Evolutionary conservation across 2,113 vertebrate species (phyloP), one percentile per base, ranked within the genome.

Genomic region (Sander lucioperca): DNA sequence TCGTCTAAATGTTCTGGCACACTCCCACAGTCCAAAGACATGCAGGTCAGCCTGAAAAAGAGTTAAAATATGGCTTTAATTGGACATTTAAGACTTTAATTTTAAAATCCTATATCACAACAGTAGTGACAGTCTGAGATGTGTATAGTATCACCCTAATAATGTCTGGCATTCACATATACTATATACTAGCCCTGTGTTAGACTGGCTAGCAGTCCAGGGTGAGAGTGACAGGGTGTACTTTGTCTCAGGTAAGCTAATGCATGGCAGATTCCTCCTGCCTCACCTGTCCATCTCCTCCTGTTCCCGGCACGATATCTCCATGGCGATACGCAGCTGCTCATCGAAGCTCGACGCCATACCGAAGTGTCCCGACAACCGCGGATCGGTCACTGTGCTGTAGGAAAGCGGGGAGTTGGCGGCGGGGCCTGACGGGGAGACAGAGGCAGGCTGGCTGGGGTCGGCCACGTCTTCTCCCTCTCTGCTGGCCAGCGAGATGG

Each of bases 321-420:
- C 97, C 96, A 99, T 97, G 88, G 97, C 97, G 45, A 98, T 83
- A 6, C 96, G 96, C 71, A 99, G 94, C 93, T 98, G 97, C 93
- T 98, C 97, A 2, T 97, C 97, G 3, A 97, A 98, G 93, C 94
- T 97, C 39, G 91, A 80, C 2, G 82, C 90, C 70, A 90, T 81
- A 1, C 86, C 89, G 1, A 95, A 93, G 3, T 90, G 86, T 19
- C 89, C 94, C 0, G 93, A 77, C 68, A 85, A 79, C 71, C 57
- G 85, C 0, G 91, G 88, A n/a, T 95, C 90, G 0, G 85, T 77
- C 79, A 77, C 88, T 1, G 93, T 72, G 85, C 82, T 94, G 88
- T 92, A 95, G 21, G 93, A 91, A 21, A 90, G 65, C 50, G 95
- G 74, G 75, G 88, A 43, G 82, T 91, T 79, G 90, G 86, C 5